Evolutionary conservation across 2,113 vertebrate species (phyloP).

Genomic region (Rhabdornis inornatus): DNA sequence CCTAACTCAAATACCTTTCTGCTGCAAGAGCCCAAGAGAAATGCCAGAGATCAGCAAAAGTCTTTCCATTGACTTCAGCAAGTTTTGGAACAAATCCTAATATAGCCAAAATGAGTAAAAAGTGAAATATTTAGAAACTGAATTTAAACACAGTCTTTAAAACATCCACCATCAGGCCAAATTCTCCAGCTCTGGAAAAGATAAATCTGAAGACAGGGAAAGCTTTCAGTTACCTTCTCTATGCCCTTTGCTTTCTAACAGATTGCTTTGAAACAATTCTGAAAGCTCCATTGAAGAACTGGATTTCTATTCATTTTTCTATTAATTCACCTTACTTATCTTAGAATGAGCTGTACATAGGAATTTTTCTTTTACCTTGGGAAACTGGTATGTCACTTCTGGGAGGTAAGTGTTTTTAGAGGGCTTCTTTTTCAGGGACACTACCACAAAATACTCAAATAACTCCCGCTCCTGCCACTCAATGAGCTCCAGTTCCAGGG

Average conservation of each 20-base stretch:
- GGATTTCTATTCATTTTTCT: background rate
- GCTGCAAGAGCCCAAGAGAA: background rate
- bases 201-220: background rate
- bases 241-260: background rate
- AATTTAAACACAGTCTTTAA: slow-evolving; percentile 17
- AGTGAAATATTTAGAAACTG: slow-evolving; percentile 20
- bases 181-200: background rate
- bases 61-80: background rate
- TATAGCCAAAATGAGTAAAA: background rate
- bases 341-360: background rate
- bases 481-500: slow-evolving; percentile 94
- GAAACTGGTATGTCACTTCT: slow-evolving; percentile 97
- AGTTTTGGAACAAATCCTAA: slow-evolving; percentile 36
- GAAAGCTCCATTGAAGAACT: background rate
- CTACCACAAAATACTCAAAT: slow-evolving; percentile 97
- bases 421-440: slow-evolving; percentile 95
- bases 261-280: background rate
- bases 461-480: slow-evolving; percentile 98
- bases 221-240: background rate
- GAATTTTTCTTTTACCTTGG: slow-evolving; percentile 83
- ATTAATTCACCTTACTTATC: background rate
- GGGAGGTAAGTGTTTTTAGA: slow-evolving; percentile 91
- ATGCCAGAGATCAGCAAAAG: slow-evolving; percentile 16
- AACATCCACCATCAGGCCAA: background rate
- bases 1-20: background rate